Conservation (phyloP, 2,888 invertebrate species). For the Encarsia formosa region DNA sequence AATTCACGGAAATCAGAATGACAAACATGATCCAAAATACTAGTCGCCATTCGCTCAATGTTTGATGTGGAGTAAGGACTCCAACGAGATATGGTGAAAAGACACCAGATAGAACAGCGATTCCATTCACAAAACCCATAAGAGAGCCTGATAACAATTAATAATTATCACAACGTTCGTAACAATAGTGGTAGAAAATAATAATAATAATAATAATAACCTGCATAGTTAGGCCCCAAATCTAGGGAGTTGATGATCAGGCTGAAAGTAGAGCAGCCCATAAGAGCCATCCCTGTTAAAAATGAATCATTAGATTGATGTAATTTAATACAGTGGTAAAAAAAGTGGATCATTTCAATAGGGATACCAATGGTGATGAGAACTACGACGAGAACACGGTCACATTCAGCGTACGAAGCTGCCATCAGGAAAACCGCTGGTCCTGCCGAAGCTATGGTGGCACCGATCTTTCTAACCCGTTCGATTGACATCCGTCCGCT, state of each 20-base stretch:
- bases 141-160: too few relatives aligned
- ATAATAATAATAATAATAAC: too few relatives aligned
- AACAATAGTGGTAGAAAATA: too few relatives aligned
- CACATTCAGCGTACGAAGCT: slow-evolving; percentile 53
- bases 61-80: slow-evolving; percentile 53
- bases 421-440: slow-evolving; percentile 52
- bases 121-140: slow-evolving; percentile 57
- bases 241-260: slow-evolving; percentile 53
- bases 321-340: too few relatives aligned
- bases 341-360: too few relatives aligned
- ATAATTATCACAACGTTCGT: too few relatives aligned
- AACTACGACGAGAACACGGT: slow-evolving; percentile 45
- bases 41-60: slow-evolving; percentile 63
- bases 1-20: slow-evolving; percentile 64
- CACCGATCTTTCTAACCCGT: slow-evolving; percentile 52
- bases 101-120: slow-evolving; percentile 70
- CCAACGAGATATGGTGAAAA: slow-evolving; percentile 67
- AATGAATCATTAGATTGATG: too few relatives aligned
- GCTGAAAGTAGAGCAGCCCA: slow-evolving; percentile 53
- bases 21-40: slow-evolving; percentile 77
- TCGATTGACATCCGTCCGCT: slow-evolving; percentile 44
- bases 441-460: slow-evolving; percentile 52
- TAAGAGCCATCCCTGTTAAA: slow-evolving; percentile 52
- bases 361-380: slow-evolving; percentile 52
- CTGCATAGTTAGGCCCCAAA: slow-evolving; percentile 53